These are phyloP conservation scores for Cuniculus paca DNA, from an alignment of 2,797 vertebrate genomes.

Conservation along the genomic window DNA sequence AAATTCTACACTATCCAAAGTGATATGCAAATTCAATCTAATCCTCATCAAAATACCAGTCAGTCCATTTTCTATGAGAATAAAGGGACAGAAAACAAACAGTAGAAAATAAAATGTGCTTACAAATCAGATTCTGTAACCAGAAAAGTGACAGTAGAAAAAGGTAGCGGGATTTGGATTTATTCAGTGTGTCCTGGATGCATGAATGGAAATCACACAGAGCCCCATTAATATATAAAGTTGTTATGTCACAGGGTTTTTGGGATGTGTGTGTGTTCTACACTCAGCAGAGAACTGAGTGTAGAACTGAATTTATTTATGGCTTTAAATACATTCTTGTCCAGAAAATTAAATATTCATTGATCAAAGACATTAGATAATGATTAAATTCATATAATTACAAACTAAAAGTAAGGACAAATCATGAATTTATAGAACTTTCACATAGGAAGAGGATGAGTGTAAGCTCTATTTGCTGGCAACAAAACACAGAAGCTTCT, in stretches of 20 bases:
- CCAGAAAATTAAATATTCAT: not conserved
- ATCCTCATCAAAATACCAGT: not conserved
- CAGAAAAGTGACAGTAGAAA: not conserved
- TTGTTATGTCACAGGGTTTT: no score
- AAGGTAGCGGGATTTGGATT: no score
- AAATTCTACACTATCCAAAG: not conserved
- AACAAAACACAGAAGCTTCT: not conserved
- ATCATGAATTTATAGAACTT: not conserved
- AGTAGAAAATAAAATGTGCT: not conserved
- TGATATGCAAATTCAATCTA: not conserved
- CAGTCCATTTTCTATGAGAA: not conserved
- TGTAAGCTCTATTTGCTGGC: not conserved
- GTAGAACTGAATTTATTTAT: no score
- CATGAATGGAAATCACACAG: no score
- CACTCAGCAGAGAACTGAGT: not conserved
- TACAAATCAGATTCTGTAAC: not conserved
- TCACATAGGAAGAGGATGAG: not conserved
- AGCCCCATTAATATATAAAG: no score
- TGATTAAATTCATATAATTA: slow-evolving; percentile 13
- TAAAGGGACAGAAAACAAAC: not conserved
- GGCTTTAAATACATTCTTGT: not conserved
- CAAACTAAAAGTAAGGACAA: not conserved
- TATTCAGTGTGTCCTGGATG: no score
- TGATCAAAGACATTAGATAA: not conserved
- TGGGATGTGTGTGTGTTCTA: not conserved